Base-by-base conservation (phyloP, 2,888 invertebrate genomes). In the Chymomyza procnemis region DNA sequence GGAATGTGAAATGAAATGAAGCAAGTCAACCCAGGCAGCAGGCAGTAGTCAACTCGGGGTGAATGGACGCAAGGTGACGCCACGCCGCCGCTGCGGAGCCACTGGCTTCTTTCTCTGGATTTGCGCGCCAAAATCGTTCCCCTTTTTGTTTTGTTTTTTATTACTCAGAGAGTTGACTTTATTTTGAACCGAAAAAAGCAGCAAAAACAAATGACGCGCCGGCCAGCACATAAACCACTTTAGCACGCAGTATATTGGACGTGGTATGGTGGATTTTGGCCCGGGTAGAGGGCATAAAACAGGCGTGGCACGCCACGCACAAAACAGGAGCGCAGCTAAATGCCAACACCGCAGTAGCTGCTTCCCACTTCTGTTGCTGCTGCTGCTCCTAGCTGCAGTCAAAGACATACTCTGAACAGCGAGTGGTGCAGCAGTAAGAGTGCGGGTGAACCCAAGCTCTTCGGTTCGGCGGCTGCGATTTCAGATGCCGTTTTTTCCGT, bases 41-140 rank as follows among this genome's bases (percentile, higher is more conserved):
- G 30, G 0, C 34, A 41, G 34, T 34, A 34, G 34, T 41, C 34
- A 41, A 41, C 34, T 56, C 76, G 87, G 82, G 87, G 85, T 87
- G 87, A 87, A 82, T 87, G 87, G 82, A 85, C 87, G 82, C 77
- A 79, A 74, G 75, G 77, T 82, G 79, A 79, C 82, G 82, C 73
- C 72, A 77, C 58, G 71, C 55, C 62, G 61, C 19, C 68, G 67
- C 69, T 68, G 69, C 61, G 57, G 77, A 73, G 63, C 61, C 34
- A 73, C 65, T 73, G 66, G 65, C 63, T 76, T 78, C 66, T 66
- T 78, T 69, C 72, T 69, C 70, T 68, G 66, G 69, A 77, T 82
- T 77, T 80, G 70, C 84, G 80, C 81, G 81, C 81, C 81, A 81
- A 81, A 81, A 85, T 67, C 79, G 74, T 83, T 76, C 77, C 75